Evolutionary conservation across 23 tunicate species (phyloP), one percentile per base, ranked within the genome.

Genomic region (Trididemnum nubilum): DNA sequence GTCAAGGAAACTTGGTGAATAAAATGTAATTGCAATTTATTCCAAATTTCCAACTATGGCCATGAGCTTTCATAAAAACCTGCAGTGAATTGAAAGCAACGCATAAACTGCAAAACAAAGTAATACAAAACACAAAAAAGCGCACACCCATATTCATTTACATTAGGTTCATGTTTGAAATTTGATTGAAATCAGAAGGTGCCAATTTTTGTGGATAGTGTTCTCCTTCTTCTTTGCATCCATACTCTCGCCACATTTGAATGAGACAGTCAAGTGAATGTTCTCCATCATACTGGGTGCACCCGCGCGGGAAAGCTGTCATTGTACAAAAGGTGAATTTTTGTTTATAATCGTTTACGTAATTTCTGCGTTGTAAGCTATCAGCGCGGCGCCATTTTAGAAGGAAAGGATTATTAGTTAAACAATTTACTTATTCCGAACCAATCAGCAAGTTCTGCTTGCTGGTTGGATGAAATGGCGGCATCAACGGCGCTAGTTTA

Each of bases 371-470:
- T n/a, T n/a, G n/a, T n/a, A n/a, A n/a, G n/a, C n/a, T n/a, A n/a
- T n/a, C n/a, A n/a, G n/a, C n/a, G n/a, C n/a, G n/a, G n/a, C n/a
- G n/a, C n/a, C n/a, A n/a, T n/a, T n/a, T n/a, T n/a, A n/a, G n/a
- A n/a, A n/a, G n/a, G n/a, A n/a, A n/a, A n/a, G n/a, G n/a, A n/a
- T n/a, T n/a, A n/a, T n/a, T n/a, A n/a, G n/a, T n/a, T n/a, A n/a
- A n/a, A n/a, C n/a, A n/a, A n/a, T 26, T 61, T 61, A 61, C 74
- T 34, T 34, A 69, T 7, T 33, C 74, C 74, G 26, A 30, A 69
- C 7, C 74, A 69, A 32, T 69, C 38, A n/a, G n/a, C n/a, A n/a
- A 69, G 74, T 69, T 69, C 26, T 12, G 67, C 67, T 61, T 61
- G 67, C 29, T 24, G 67, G 26, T 61, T 24, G 26, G 4, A 21